Percentiles rank a stretch among this genome's conserved stretches.
phyloP scores from a whole-genome alignment of 2,797 vertebrate species.

The Centropyge bicolor region DNA sequence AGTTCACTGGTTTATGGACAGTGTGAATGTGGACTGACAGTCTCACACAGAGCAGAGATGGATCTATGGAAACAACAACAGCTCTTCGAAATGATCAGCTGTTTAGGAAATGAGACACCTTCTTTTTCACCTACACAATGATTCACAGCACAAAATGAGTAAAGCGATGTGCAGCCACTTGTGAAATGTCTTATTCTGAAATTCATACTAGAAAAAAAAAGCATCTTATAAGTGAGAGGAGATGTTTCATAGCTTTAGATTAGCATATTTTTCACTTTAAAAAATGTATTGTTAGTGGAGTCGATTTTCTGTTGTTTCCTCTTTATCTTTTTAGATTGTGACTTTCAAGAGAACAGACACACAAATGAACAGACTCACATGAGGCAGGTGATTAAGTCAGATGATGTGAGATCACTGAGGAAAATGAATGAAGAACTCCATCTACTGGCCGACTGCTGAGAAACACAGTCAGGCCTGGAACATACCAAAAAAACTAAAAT shows the following conservation, averaged over 20 bases:
- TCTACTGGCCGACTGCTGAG: constrained; percentile 54
- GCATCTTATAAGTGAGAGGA: not conserved
- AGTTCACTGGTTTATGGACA: not conserved
- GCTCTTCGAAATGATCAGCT: not conserved
- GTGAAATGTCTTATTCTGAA: not conserved
- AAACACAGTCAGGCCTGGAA: not conserved
- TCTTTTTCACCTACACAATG: not conserved
- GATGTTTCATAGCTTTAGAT: not conserved
- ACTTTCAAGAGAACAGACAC: not conserved
- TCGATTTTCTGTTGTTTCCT: not conserved
- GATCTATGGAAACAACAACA: constrained; percentile 3
- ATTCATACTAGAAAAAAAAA: not conserved
- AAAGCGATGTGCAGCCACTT: no score
- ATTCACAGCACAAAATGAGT: not conserved
- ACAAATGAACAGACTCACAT: not conserved
- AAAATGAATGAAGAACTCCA: constrained; percentile 51
- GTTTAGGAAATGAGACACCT: not conserved
- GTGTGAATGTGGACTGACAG: constrained; percentile 1
- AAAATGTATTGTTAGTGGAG: not conserved
- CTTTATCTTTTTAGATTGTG: no score
- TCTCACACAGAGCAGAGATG: not conserved
- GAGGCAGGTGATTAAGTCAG: not conserved
- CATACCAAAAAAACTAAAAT: not conserved
- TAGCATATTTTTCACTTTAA: not conserved
- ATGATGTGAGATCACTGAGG: not conserved